phyloP scores from a whole-genome alignment of 2,888 invertebrate genomes.

The Syrista parreyssii region DNA sequence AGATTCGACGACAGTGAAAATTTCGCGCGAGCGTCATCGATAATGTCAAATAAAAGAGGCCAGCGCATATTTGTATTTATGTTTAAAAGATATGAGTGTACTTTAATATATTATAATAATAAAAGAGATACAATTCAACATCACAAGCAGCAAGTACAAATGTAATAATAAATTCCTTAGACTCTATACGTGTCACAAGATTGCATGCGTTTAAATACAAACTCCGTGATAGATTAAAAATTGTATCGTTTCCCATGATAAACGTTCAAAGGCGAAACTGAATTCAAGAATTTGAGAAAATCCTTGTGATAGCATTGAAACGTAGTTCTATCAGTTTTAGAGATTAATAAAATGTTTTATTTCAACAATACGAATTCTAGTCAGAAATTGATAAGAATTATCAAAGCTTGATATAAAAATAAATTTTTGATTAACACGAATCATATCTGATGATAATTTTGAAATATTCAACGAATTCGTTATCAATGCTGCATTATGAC shows the following conservation, averaged over 20 bases:
- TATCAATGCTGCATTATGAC: no score
- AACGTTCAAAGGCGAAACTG: no score
- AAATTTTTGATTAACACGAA: not conserved
- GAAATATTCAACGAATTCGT: no score
- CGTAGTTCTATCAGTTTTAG: no score
- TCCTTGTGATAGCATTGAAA: not conserved
- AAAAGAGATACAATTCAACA: slow-evolving; percentile 6
- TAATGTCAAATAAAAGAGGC: not conserved
- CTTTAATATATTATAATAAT: slow-evolving; percentile 25
- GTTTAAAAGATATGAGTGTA: slow-evolving; percentile 20
- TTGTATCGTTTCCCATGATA: not conserved
- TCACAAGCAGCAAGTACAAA: not conserved
- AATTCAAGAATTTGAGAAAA: no score
- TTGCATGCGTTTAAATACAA: not conserved
- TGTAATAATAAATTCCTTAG: not conserved
- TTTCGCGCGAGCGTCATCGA: not conserved
- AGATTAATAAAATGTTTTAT: not conserved
- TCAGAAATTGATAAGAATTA: not conserved
- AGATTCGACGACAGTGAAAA: not conserved
- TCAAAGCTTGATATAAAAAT: not conserved
- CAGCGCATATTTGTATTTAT: slow-evolving; percentile 19
- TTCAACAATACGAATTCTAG: not conserved
- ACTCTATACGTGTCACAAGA: not conserved
- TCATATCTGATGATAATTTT: no score
- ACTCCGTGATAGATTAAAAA: not conserved